Evolutionary conservation across 2,797 vertebrate species (phyloP).

Genomic region (Pteropus rufus): DNA sequence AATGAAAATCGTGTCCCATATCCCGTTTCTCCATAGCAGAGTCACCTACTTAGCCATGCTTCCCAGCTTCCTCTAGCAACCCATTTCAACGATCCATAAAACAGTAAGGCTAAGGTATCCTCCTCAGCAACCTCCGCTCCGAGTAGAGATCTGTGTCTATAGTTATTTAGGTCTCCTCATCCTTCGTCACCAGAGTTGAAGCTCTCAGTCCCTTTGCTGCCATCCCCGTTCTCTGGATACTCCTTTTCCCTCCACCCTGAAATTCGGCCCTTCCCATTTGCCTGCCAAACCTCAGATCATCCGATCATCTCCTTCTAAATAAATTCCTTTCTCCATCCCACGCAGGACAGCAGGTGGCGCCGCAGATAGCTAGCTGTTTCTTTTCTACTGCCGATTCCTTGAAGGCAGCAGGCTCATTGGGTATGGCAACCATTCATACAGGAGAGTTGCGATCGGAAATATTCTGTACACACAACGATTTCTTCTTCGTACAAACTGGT

Average conservation of each 20-base stretch:
- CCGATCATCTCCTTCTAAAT: not conserved
- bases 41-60: slow-evolving; percentile 14
- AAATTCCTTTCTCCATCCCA: not conserved
- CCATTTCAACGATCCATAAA: not conserved
- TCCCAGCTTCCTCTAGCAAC: not conserved
- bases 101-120: not conserved
- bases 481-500: slow-evolving; percentile 6
- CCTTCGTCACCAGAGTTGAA: not conserved
- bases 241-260: not conserved
- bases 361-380: not conserved
- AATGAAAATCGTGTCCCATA: not conserved
- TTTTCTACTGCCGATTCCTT: not conserved
- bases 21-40: not conserved
- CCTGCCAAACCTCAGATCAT: not conserved
- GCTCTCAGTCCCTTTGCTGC: not conserved
- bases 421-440: not conserved
- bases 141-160: not conserved
- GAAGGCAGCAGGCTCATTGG: not conserved
- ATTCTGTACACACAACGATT: not conserved
- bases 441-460: slow-evolving; percentile 19
- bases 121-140: not conserved
- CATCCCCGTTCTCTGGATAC: not conserved
- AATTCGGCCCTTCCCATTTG: not conserved
- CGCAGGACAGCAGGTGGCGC: slow-evolving; percentile 7
- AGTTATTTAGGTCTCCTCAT: not conserved